Evolutionary conservation across 2,113 vertebrate genomes (phyloP).

Genomic region (Polyodon spathula): DNA sequence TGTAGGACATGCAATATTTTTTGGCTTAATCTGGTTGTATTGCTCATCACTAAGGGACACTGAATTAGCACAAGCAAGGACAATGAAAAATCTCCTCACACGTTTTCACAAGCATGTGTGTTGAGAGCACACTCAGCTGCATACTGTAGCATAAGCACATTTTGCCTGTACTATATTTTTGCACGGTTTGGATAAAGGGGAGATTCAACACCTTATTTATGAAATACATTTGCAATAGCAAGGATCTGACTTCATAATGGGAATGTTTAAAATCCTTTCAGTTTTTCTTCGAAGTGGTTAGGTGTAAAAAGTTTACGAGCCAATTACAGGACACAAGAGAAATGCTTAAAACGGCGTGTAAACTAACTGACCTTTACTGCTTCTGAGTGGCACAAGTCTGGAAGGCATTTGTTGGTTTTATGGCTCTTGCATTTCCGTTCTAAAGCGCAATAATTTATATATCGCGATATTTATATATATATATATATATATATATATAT

Average conservation of each 20-base stretch:
- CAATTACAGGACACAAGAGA: no score
- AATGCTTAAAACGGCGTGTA: no score
- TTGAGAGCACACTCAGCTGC: not conserved
- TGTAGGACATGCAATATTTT: not conserved
- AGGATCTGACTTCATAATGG: not conserved
- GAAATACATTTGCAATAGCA: slow-evolving; percentile 7
- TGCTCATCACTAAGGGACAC: not conserved
- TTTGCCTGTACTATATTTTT: not conserved
- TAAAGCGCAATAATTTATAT: no score
- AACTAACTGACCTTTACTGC: no score
- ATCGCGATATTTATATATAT: no score
- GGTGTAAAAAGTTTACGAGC: no score
- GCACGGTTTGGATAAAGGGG: not conserved
- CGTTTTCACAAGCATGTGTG: not conserved
- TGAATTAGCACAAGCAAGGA: not conserved
- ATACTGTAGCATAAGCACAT: not conserved
- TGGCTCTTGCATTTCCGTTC: no score
- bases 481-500: no score
- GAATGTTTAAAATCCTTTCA: not conserved
- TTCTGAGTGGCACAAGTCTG: no score
- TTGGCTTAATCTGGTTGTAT: not conserved
- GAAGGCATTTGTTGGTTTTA: no score
- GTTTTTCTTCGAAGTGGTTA: no score
- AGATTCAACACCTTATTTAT: not conserved
- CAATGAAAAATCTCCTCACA: not conserved